Conservation (phyloP, 2,888 invertebrate genomes). For the Halocaridina rubra region DNA sequence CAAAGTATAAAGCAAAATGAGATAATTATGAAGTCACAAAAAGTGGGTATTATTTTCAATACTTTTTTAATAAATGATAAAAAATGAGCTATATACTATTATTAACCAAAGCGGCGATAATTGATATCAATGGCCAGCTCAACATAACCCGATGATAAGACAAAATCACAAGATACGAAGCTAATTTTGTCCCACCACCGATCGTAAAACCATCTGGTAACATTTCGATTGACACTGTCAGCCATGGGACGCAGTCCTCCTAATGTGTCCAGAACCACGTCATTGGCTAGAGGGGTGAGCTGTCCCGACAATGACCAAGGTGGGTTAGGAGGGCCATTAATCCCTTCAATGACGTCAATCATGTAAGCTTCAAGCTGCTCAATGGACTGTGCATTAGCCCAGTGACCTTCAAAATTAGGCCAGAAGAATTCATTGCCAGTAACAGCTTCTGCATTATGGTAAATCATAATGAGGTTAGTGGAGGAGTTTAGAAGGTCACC, state of each 20-base stretch:
- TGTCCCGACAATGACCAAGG: constrained; percentile 72
- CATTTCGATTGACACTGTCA: constrained; percentile 69
- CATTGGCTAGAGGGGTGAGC: constrained; percentile 71
- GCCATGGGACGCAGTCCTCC: constrained; percentile 70
- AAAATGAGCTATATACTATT: no score
- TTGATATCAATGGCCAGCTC: constrained; percentile 71
- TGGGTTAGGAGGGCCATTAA: constrained; percentile 27
- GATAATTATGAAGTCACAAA: no score
- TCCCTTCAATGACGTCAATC: constrained; percentile 64
- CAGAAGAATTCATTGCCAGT: not conserved
- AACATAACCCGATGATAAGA: constrained; percentile 71
- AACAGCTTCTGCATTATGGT: not conserved
- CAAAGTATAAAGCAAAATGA: no score
- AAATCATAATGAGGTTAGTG: not conserved
- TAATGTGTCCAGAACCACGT: constrained; percentile 68
- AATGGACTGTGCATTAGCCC: constrained; percentile 76
- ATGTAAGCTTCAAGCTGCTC: constrained; percentile 73
- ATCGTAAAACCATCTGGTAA: constrained; percentile 69
- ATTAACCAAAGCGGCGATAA: constrained; percentile 1
- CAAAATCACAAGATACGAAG: constrained; percentile 72
- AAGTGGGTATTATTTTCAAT: no score
- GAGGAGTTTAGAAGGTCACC: not conserved
- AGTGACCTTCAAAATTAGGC: constrained; percentile 65
- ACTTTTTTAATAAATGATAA: no score
- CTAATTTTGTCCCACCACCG: constrained; percentile 71